Evolutionary conservation across 2,113 vertebrate species (phyloP).

Genomic region (Pampusana beccarii): DNA sequence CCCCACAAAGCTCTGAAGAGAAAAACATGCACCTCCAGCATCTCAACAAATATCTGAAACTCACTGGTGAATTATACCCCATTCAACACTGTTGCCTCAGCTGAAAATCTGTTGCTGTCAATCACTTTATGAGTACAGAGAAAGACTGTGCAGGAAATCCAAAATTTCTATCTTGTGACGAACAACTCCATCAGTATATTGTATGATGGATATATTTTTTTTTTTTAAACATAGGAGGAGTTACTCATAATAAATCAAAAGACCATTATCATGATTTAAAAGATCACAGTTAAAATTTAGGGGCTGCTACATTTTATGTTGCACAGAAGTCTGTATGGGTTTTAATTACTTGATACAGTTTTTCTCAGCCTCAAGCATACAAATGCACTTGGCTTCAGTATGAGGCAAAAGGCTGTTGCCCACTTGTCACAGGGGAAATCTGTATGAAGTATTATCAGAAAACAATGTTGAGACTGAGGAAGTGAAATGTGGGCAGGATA

Average conservation of each 20-base stretch:
- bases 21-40: neutral
- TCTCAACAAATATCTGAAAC: neutral
- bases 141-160: neutral
- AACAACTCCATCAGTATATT: neutral
- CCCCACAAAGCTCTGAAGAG: neutral
- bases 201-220: neutral
- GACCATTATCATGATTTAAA: neutral
- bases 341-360: neutral
- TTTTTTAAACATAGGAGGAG: neutral
- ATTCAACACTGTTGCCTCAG: neutral
- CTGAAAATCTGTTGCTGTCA: neutral
- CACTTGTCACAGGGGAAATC: neutral
- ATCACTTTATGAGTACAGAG: neutral
- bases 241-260: neutral
- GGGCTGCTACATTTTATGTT: neutral
- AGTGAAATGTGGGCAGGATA: neutral
- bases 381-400: neutral
- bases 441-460: neutral
- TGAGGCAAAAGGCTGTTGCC: neutral
- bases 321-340: neutral
- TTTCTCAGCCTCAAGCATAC: neutral
- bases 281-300: neutral
- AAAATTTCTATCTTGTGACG: neutral
- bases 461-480: rapidly evolving
- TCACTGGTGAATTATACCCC: neutral